These are phyloP conservation scores for Tipula unca DNA, from an alignment of 2,888 invertebrate species.

Conservation along the genomic window DNA sequence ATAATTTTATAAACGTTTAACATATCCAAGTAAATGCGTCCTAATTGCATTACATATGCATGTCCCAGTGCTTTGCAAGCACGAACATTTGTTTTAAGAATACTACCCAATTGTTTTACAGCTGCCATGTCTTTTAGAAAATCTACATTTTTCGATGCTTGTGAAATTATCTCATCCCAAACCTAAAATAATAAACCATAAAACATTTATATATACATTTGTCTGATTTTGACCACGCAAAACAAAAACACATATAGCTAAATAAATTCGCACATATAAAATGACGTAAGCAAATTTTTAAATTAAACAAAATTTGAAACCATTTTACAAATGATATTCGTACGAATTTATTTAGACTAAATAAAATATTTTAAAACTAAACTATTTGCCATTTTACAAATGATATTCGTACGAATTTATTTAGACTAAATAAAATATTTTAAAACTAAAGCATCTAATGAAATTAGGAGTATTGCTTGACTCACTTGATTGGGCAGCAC, in stretches of 20 bases:
- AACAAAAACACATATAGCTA: background rate
- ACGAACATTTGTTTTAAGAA: slow-evolving; percentile 96
- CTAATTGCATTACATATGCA: slow-evolving; percentile 89
- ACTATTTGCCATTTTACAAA: background rate
- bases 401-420: background rate
- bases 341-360: background rate
- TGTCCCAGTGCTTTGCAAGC: slow-evolving; percentile 98
- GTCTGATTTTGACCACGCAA: background rate
- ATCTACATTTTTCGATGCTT: slow-evolving; percentile 94
- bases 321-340: background rate
- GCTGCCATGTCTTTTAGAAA: slow-evolving; percentile 92
- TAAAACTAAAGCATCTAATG: background rate
- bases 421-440: background rate
- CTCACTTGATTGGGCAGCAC: slow-evolving; percentile 83
- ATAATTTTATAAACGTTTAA: slow-evolving; percentile 98
- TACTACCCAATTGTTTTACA: slow-evolving; percentile 94
- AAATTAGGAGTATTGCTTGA: background rate
- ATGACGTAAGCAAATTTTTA: background rate
- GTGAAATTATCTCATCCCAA: slow-evolving; percentile 97
- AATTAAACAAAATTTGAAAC: background rate
- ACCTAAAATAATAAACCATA: slow-evolving; percentile 28
- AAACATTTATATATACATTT: background rate
- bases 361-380: background rate
- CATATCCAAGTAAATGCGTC: slow-evolving; percentile 97
- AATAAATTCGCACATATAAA: background rate